These are phyloP conservation scores for Tachina grossa DNA, from an alignment of 2,888 invertebrate genomes.

Conservation along the genomic window DNA sequence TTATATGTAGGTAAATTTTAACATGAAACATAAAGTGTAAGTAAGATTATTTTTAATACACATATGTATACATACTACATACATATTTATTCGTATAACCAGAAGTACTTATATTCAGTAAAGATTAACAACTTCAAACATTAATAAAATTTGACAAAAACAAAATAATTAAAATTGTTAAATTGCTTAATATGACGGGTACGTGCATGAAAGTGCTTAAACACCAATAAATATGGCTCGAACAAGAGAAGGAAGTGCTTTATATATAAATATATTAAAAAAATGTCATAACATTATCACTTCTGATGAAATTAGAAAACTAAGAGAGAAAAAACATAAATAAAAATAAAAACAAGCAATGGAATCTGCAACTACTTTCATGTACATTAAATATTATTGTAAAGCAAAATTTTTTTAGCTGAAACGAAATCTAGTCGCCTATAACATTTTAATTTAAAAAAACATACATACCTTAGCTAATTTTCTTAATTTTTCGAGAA, in stretches of 20 bases:
- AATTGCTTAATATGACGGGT: neutral
- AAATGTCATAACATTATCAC: neutral
- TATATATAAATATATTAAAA: neutral
- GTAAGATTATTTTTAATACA: slow-evolving; percentile 25
- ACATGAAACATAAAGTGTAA: slow-evolving; percentile 35
- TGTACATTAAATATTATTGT: too few relatives aligned
- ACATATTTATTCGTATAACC: slow-evolving; percentile 19
- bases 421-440: too few relatives aligned
- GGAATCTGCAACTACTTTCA: too few relatives aligned
- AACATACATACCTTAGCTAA: too few relatives aligned
- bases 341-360: too few relatives aligned
- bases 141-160: slow-evolving; percentile 57
- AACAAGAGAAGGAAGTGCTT: neutral
- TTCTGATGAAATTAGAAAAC: neutral
- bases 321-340: too few relatives aligned
- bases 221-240: neutral
- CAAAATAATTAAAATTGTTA: slow-evolving; percentile 54
- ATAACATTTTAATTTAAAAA: too few relatives aligned
- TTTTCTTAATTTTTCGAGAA: too few relatives aligned
- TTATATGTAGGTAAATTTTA: slow-evolving; percentile 18
- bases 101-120: slow-evolving; percentile 30
- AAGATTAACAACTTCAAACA: slow-evolving; percentile 34
- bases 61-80: too few relatives aligned
- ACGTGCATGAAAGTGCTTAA: slow-evolving; percentile 17
- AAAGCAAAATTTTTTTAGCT: too few relatives aligned